Base-by-base conservation (phyloP, 2,113 vertebrate genomes). In the Plecturocebus donacophilus region DNA sequence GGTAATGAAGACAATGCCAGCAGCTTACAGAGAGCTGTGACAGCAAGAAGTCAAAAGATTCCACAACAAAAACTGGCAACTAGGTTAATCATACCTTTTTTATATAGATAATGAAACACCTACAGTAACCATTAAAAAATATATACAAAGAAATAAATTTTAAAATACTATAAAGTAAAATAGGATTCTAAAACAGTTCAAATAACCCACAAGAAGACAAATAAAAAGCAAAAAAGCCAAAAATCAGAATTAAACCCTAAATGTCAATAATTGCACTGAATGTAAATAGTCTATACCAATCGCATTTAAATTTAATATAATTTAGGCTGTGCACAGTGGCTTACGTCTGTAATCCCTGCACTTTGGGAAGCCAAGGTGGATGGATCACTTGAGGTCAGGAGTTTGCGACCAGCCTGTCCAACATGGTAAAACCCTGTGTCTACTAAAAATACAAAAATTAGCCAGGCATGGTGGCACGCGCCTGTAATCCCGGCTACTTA, bases 131-230 rank as follows among this genome's bases (percentile, higher is more conserved):
- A 75, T 27, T 30, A 71, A 80, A 91, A 47, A 73, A 77, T 7
- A 30, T 35, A 83, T 17, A n/a, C 21, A 75, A 75, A 58, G 6
- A 49, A 80, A 76, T 23, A 45, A 6, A 64, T 47, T 84, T 2
- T 9, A 76, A 87, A 82, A 64, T 7, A 56, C 21, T 25, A 58
- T 5, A 61, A 83, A 88, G 56, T 64, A 85, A 92, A 85, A 73
- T 13, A 23, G 54, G 42, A 94, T 58, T 92, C 84, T 94, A 88
- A 47, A 84, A 84, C 73, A 73, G 73, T 86, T 92, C 35, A 92
- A 45, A 10, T 73, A 86, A 80, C 21, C 12, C 32, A 81, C 20
- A 90, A 52, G 23, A 87, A 56, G 5, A 5, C 12, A 47, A 40
- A 27, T 45, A 52, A 30, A 86, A 8, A 40, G 8, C 20, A 73